Conservation (phyloP, 1,140 invertebrate species). For the Anoplophora glabripennis region DNA sequence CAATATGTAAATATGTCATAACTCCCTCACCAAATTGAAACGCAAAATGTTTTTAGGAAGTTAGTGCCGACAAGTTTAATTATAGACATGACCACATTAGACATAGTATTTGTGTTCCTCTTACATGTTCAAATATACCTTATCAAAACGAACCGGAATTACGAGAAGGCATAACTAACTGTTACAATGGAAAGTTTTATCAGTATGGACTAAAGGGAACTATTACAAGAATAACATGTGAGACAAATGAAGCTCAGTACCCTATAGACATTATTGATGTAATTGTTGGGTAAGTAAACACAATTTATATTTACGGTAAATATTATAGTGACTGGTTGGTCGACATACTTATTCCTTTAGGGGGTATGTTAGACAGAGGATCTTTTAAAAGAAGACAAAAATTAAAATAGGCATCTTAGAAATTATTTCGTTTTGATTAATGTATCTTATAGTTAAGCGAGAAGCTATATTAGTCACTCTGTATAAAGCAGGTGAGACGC, state of each 20-base stretch:
- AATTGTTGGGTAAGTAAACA: conserved; percentile 19
- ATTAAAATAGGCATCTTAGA: no score
- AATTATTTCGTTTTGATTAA: no score
- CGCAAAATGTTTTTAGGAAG: conserved; percentile 22
- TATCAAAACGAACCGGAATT: background rate
- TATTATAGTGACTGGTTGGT: no score
- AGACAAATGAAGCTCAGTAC: conserved; percentile 9
- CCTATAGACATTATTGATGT: conserved; percentile 22
- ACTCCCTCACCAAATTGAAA: no score
- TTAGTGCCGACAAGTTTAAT: conserved; percentile 25
- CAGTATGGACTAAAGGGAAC: conserved; percentile 15
- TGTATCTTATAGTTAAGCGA: no score
- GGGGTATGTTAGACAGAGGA: no score
- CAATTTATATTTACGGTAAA: conserved; percentile 7
- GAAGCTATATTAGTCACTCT: no score
- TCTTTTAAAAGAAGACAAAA: no score
- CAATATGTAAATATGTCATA: no score
- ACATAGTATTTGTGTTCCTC: conserved; percentile 30
- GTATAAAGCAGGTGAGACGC: no score
- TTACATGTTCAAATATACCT: conserved; percentile 10
- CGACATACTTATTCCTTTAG: no score
- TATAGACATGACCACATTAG: conserved; percentile 28
- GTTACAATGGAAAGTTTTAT: conserved; percentile 26
- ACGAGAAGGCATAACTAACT: conserved; percentile 13
- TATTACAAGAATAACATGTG: conserved; percentile 18